These are phyloP conservation scores for Serrognathus titanus DNA, from an alignment of 2,888 invertebrate genomes.

Conservation along the genomic window DNA sequence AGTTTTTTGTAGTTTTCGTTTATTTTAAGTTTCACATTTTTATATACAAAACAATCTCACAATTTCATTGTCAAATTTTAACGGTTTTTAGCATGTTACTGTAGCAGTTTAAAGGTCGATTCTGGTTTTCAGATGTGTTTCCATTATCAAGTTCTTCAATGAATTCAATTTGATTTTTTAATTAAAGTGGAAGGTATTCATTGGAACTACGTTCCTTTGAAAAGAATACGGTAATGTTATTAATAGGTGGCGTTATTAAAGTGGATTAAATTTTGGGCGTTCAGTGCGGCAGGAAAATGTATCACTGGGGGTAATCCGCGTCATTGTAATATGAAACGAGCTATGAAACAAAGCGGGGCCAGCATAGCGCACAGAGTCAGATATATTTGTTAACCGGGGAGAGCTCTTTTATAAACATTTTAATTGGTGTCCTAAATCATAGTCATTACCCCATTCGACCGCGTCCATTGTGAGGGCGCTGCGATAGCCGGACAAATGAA, in stretches of 20 bases:
- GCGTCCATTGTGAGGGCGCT: conserved; percentile 29
- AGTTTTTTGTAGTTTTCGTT: too few relatives aligned
- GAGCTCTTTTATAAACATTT: conserved; percentile 45
- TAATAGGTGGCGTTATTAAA: conserved; percentile 3
- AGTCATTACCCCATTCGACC: conserved; percentile 39
- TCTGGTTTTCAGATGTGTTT: too few relatives aligned
- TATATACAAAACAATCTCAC: too few relatives aligned
- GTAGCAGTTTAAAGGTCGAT: too few relatives aligned
- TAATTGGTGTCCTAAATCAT: conserved; percentile 48
- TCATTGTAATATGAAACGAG: conserved; percentile 22
- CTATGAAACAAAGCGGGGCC: conserved; percentile 22
- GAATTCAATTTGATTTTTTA: too few relatives aligned
- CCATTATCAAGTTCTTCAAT: too few relatives aligned
- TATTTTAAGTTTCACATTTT: too few relatives aligned
- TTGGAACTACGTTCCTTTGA: too few relatives aligned
- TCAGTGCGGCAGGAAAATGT: conserved; percentile 13
- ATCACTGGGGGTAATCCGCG: conserved; percentile 20
- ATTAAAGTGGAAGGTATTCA: too few relatives aligned
- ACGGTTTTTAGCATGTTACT: too few relatives aligned
- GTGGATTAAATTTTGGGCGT: conserved; percentile 13
- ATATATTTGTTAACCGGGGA: conserved; percentile 23
- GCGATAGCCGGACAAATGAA: conserved; percentile 35
- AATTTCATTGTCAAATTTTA: too few relatives aligned
- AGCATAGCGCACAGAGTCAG: conserved; percentile 10
- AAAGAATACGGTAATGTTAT: too few relatives aligned